Evolutionary conservation across 2,888 invertebrate genomes (phyloP).

Genomic region (Autographa gamma): DNA sequence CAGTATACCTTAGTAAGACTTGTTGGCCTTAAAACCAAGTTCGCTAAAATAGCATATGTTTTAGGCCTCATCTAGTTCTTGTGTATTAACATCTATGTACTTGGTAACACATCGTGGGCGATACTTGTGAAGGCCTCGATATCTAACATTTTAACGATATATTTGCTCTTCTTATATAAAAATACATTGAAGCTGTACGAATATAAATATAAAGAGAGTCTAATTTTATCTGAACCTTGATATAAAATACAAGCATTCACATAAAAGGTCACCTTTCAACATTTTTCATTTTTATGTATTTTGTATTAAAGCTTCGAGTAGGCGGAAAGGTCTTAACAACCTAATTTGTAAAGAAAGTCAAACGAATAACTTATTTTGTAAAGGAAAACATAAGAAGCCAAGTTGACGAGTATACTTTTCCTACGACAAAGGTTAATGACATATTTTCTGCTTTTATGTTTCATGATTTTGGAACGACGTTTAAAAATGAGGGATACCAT

Average conservation of each 20-base stretch:
- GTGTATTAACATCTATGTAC: slow-evolving; percentile 3
- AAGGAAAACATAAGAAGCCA: neutral
- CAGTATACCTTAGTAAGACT: too few relatives aligned
- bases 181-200: too few relatives aligned
- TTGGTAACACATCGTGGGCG: slow-evolving; percentile 54
- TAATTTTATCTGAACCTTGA: slow-evolving; percentile 7
- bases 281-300: neutral
- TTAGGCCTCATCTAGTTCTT: slow-evolving; percentile 18
- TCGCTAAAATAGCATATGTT: neutral
- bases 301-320: neutral
- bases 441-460: too few relatives aligned
- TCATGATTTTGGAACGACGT: too few relatives aligned
- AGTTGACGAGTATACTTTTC: neutral
- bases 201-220: slow-evolving; percentile 15
- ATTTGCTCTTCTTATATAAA: slow-evolving; percentile 21
- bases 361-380: neutral
- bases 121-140: slow-evolving; percentile 50
- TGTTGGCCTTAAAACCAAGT: neutral
- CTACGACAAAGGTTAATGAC: neutral
- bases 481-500: too few relatives aligned
- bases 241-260: neutral
- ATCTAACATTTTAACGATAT: slow-evolving; percentile 38
- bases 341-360: neutral
- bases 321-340: neutral
- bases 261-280: neutral